Evolutionary conservation across 2,888 invertebrate genomes (phyloP).

Genomic region (Melinaea menophilus): DNA sequence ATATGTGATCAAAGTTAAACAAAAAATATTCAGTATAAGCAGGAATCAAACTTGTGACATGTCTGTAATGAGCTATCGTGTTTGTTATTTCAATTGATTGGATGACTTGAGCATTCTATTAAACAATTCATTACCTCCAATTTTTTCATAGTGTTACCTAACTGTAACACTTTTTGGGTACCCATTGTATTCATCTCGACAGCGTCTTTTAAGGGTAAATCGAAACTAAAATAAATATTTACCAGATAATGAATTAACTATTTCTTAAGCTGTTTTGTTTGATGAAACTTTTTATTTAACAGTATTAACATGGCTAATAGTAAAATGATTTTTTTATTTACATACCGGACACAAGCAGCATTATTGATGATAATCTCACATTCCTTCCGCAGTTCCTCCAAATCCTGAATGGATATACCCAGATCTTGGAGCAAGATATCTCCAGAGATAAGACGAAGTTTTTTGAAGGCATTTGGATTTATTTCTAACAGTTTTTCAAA

Average conservation of each 20-base stretch:
- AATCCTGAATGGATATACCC: slow-evolving; percentile 14
- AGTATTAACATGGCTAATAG: neutral
- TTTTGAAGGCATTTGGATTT: slow-evolving; percentile 14
- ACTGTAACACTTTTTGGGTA: slow-evolving; percentile 82
- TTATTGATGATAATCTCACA: slow-evolving; percentile 69
- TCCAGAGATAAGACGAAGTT: slow-evolving; percentile 14
- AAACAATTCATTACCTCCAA: slow-evolving; percentile 56
- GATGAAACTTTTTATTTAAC: no score
- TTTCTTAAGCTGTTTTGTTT: no score
- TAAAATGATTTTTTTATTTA: neutral
- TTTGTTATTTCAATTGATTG: neutral
- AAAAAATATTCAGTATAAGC: neutral
- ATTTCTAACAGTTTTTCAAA: slow-evolving; percentile 16
- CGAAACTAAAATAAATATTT: slow-evolving; percentile 66
- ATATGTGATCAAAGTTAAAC: no score
- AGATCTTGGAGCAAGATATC: slow-evolving; percentile 14
- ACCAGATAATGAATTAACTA: no score
- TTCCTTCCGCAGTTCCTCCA: slow-evolving; percentile 36
- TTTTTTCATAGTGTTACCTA: slow-evolving; percentile 81
- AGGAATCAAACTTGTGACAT: neutral
- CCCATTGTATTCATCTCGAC: slow-evolving; percentile 86
- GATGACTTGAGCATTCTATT: neutral
- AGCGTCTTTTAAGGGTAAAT: slow-evolving; percentile 85
- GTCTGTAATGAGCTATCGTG: neutral
- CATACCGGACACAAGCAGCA: slow-evolving; percentile 62